phyloP scores from a whole-genome alignment of 1,140 invertebrate genomes.

The Phortica variegata region DNA sequence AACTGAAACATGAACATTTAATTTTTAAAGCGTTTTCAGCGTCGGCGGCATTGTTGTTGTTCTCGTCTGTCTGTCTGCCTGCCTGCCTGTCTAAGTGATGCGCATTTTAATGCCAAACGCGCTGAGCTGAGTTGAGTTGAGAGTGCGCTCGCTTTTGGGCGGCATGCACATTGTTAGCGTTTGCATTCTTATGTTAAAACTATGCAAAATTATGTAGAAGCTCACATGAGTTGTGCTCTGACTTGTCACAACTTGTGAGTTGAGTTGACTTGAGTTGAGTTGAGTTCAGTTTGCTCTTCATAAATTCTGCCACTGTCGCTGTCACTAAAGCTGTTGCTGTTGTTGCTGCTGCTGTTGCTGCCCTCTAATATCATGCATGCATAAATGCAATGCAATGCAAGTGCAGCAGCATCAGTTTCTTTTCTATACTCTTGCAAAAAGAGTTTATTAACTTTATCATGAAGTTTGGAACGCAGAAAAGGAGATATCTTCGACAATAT shows the following conservation, averaged over 20 bases:
- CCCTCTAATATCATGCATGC: conserved; percentile 1
- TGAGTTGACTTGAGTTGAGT: conserved; percentile 28
- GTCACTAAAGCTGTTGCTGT: conserved; percentile 2
- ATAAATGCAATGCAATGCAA: no score
- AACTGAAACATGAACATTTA: no score
- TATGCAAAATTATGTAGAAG: conserved; percentile 52
- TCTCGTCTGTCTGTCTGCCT: no score
- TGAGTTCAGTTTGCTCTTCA: not conserved
- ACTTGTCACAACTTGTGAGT: conserved; percentile 12
- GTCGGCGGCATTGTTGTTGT: no score
- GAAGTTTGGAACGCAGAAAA: no score
- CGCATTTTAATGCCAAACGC: conserved; percentile 51
- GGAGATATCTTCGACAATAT: no score
- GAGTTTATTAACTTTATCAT: no score
- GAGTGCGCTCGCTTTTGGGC: no score
- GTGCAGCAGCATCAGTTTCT: no score
- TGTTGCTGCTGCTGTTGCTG: conserved; percentile 11
- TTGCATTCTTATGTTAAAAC: conserved; percentile 39
- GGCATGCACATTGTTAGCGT: conserved; percentile 2
- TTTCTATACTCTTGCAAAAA: no score
- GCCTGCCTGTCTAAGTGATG: conserved; percentile 50
- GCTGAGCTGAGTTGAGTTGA: conserved; percentile 17
- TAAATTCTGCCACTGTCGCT: not conserved
- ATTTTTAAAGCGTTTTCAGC: no score
- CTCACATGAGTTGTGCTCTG: conserved; percentile 20